Evolutionary conservation across 2,888 invertebrate species (phyloP), one percentile per base, ranked within the genome.

Genomic region (Pyrgus malvae): DNA sequence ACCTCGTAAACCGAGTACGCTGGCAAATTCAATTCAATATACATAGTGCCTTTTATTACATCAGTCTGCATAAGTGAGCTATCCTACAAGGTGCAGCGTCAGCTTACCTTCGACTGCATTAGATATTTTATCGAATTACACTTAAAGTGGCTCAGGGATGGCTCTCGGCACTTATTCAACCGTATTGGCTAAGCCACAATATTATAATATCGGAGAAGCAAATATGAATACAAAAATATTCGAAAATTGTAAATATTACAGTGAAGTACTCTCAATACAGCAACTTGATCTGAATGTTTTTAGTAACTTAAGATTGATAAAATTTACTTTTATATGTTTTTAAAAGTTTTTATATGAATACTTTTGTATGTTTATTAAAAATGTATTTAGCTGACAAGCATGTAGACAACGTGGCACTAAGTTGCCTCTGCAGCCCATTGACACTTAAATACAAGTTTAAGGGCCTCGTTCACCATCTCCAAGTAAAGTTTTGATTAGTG

Each of bases 21-120:
- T 68, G 65, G 76, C 72, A 76, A 78, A 83, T 82, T 80, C 78
- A 83, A 85, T 85, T 83, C 76, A 76, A 79, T 80, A 75, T 69
- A 46, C 50, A 55, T 55, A 61, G 56, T 53, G 63, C 66, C 66
- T 70, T 76, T 77, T 78, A 81, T 73, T 69, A 69, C 69, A 66
- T 68, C 70, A 72, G 67, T 75, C 64, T 73, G 70, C 73, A 74
- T 77, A 74, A 75, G 69, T 70, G 51, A 55, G 23, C 37, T 27
- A 23, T 48, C 35, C 23, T 48, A 33, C 17, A 16, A 51, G 46
- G 40, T 46, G 54, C 29, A 53, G 40, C 46, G 53, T 31, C 27
- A 37, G 49, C 41, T 49, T 51, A 44, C 51, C 44, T 51, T 35
- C 31, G 14, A 31, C 31, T 33, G 33, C 31, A 27, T 44, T 27